Conservation (phyloP, 2,113 vertebrate genomes). For the Neolamprologus devosi region DNA sequence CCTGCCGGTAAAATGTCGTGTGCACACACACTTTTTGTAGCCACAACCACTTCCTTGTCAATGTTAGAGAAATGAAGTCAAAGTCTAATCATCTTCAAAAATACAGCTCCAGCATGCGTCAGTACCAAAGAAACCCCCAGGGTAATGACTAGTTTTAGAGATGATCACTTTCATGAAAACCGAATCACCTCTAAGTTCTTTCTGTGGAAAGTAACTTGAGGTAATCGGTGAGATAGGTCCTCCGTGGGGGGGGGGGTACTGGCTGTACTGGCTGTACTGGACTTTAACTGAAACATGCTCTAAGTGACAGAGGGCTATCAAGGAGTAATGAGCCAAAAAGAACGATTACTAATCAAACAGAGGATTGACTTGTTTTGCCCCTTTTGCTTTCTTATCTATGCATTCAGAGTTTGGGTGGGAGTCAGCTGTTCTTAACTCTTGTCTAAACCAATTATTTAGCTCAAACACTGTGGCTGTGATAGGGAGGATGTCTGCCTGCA, state of each 20-base stretch:
- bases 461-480: neutral
- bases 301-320: neutral
- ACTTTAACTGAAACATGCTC: neutral
- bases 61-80: slow-evolving; percentile 27
- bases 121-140: neutral
- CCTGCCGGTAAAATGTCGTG: neutral
- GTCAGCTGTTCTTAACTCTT: neutral
- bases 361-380: neutral
- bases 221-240: neutral
- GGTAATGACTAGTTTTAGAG: neutral
- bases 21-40: neutral
- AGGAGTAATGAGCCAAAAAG: neutral
- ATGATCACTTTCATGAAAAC: slow-evolving; percentile 2
- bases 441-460: neutral
- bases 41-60: slow-evolving; percentile 68
- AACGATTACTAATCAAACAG: neutral
- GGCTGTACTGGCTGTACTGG: neutral
- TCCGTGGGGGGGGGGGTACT: neutral
- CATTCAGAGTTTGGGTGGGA: neutral
- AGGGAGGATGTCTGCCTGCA: neutral
- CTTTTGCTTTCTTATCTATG: neutral
- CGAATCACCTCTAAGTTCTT: neutral
- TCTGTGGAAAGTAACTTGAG: neutral
- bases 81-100: slow-evolving; percentile 16
- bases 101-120: neutral